Evolutionary conservation across 1,140 invertebrate species (phyloP), one percentile per base, ranked within the genome.

Genomic region (Drosophila arawakana): DNA sequence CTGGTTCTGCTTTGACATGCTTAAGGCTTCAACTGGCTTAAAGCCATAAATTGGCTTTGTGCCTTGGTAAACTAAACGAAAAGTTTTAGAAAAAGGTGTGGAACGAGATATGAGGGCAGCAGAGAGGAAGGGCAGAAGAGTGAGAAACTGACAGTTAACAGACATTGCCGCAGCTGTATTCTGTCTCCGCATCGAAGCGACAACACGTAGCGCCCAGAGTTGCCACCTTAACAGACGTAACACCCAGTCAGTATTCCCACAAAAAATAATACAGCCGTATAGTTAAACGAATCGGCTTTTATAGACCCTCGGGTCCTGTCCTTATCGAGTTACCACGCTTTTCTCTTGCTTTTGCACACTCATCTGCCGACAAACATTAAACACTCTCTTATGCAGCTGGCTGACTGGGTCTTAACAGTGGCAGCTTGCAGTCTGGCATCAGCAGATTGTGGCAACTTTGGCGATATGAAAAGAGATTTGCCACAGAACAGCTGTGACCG

Each of bases 391-490:
- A 21, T 21, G 18, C 18, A 21, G 18, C 18, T 21, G 18, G 1
- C 2, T 21, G 18, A 21, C 18, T 21, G 18, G 18, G 18, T 30
- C 25, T 30, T 30, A 30, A 30, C 25, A 30, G 25, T 30, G 25
- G 25, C 25, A 30, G 25, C 25, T 30, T 30, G 25, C 6, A 30
- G 25, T 5, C 49, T 10, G 18, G 11, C 15, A 37, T 37, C 44
- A 58, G 57, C 37, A 59, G 30, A 35, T 37, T 54, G 52, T 37
- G 63, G 41, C 52, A 55, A 68, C 71, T 21, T 6, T 21, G 59
- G 58, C 44, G 49, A 66, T 55, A 65, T 75, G 73, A 76, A 73
- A 78, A 46, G 30, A 62, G 67, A 71, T 71, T 66, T 66, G 57
- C 66, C 57, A 49, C 52, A 15, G 37, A 71, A 49, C 76, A 78